Conservation (phyloP, 2,113 vertebrate genomes). For the Protobothrops flavoviridis region DNA sequence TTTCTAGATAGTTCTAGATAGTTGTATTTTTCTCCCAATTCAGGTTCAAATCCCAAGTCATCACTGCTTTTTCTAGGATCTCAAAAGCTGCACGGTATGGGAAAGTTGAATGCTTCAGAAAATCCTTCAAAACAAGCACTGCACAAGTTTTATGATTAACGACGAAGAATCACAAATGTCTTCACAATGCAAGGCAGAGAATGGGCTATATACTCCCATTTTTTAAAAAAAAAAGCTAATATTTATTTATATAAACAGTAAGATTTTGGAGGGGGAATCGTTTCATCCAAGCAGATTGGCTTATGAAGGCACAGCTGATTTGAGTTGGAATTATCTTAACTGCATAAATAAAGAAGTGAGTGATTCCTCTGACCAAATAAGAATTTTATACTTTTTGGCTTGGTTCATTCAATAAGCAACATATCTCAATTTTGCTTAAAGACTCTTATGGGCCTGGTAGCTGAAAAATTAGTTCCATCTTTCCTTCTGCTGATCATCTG, state of each 20-base stretch:
- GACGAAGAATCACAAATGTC: constrained; percentile 1
- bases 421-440: neutral
- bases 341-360: neutral
- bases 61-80: neutral
- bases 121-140: neutral
- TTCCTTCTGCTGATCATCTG: neutral
- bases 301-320: constrained; percentile 7
- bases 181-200: neutral
- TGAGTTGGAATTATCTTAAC: neutral
- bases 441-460: neutral
- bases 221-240: neutral
- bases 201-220: neutral
- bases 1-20: neutral
- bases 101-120: neutral
- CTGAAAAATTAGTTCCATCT: neutral
- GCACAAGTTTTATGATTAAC: neutral
- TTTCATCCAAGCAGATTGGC: neutral
- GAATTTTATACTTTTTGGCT: neutral
- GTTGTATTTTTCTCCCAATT: neutral
- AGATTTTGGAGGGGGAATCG: neutral
- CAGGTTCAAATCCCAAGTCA: neutral
- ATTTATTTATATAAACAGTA: constrained; percentile 2
- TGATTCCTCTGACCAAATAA: neutral
- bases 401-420: neutral
- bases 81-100: neutral